These are phyloP conservation scores for Dioctria linearis DNA, from an alignment of 2,888 invertebrate genomes.

Conservation along the genomic window DNA sequence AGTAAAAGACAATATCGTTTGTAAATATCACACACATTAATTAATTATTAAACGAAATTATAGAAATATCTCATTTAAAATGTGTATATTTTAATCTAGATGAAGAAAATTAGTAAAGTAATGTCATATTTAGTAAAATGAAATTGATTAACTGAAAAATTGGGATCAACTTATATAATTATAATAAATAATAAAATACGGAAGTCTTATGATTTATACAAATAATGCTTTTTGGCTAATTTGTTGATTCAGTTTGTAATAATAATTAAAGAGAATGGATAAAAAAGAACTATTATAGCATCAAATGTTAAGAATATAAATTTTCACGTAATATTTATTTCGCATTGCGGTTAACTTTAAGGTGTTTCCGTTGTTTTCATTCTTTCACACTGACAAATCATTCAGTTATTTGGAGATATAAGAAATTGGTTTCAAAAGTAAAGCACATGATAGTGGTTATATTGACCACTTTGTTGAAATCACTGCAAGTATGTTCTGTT, in stretches of 20 bases:
- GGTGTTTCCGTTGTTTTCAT: too few species aligned
- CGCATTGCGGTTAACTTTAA: background rate
- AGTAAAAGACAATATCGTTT: slow-evolving; percentile 49
- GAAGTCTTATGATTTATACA: slow-evolving; percentile 38
- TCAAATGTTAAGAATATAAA: slow-evolving; percentile 31
- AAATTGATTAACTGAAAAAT: slow-evolving; percentile 50
- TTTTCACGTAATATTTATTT: slow-evolving; percentile 12
- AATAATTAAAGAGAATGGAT: slow-evolving; percentile 4
- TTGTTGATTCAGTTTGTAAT: slow-evolving; percentile 33
- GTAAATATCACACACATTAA: slow-evolving; percentile 45
- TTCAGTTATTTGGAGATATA: slow-evolving; percentile 15
- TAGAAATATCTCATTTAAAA: slow-evolving; percentile 25
- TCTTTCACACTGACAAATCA: background rate
- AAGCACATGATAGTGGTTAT: background rate
- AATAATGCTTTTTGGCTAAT: slow-evolving; percentile 47
- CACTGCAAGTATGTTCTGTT: too few species aligned
- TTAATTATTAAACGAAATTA: slow-evolving; percentile 38
- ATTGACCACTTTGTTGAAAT: too few species aligned
- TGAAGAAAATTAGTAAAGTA: slow-evolving; percentile 24
- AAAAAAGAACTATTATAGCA: slow-evolving; percentile 15
- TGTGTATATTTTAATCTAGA: slow-evolving; percentile 40
- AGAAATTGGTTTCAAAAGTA: slow-evolving; percentile 35
- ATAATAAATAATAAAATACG: slow-evolving; percentile 34
- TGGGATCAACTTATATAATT: slow-evolving; percentile 53
- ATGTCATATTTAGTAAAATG: slow-evolving; percentile 24